Base-by-base conservation (phyloP, 2,888 invertebrate species). In the Macaria liturata region DNA sequence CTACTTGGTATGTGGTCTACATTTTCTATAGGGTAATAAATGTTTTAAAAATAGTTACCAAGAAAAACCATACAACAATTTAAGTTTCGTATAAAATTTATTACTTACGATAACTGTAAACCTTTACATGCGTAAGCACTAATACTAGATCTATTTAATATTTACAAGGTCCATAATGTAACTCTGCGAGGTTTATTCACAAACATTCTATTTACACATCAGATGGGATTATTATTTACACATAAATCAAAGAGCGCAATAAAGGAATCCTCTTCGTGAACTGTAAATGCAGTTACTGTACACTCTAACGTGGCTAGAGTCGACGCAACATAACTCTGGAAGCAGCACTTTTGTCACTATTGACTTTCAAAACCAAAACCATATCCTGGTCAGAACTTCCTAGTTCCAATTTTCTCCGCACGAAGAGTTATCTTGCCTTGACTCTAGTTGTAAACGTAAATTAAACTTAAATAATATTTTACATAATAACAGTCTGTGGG, bases 401-500 rank as follows among this genome's bases (percentile, higher is more conserved):
- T 20, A 20, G 20, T 20, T 20, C 20, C 20, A 20, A 20, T 20
- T 20, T 20, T 20, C 20, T 20, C 20, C 20, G 20, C 20, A 20
- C 20, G 2, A 20, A 20, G 20, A 20, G 20, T 20, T 20, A 20
- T 20, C 20, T 20, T 2, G 20, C 20, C 20, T 2, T 2, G 20
- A 20, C 20, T 20, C 20, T 20, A 49, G 30, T 39, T n/a, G 44
- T 49, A 43, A 46, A 47, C 46, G 54, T 60, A 67, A 53, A 55
- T 57, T 61, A 60, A 56, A 54, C 68, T 71, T 73, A 66, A 68
- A 66, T 69, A 71, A 71, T 66, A 64, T 62, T 76, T 75, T 71
- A 69, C 78, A 81, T 74, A 75, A 47, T 81, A 78, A 74, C 88
- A 89, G 88, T 89, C 89, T 82, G 83, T 81, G 74, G 71, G 68